Evolutionary conservation across 2,113 vertebrate species (phyloP), one percentile per base, ranked within the genome.

Genomic region (Chelonoidis abingdonii): DNA sequence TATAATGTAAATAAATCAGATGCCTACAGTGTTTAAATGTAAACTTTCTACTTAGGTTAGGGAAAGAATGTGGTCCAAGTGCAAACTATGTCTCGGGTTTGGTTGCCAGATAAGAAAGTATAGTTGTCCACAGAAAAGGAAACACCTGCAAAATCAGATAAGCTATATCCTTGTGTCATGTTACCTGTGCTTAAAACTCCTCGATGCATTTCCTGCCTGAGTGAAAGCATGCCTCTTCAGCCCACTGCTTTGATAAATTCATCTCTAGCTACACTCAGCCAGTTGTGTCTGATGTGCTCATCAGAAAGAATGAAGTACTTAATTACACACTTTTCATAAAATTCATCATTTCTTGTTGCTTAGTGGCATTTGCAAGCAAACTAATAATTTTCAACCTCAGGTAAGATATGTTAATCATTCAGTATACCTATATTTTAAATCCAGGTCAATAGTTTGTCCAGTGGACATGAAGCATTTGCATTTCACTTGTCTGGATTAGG

Each of bases 1-100:
- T 95, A 56, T 57, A 27, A n/a, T 94, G 85, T 92, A 87, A 89
- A 81, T 88, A 53, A 27, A 52, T 0, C 52, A 85, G 92, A 90
- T 65, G 44, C 53, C 44, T 91, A 0, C 25, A 11, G 16, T 75
- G 65, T 93, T 92, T 19, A 81, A 93, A 57, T 59, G 76, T 21
- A 35, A 0, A 47, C 89, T 83, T 96, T n/a, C 65, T 59, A 56
- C 16, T 29, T 57, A 31, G 5, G 14, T 57, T 57, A 56, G 27
- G 38, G 25, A 47, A 57, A 29, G 54, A 83, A 83, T 29, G 8
- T 83, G 25, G 25, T 57, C n/a, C 53, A 82, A 54, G 38, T 52
- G 53, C n/a, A 82, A 17, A 24, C 38, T 29, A 41, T 14, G 41
- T 78, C 24, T 78, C 24, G 4, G 65, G 65, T 72, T 27, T 47